Conservation (phyloP, 2,888 invertebrate genomes). For the Catocala fraxini region DNA sequence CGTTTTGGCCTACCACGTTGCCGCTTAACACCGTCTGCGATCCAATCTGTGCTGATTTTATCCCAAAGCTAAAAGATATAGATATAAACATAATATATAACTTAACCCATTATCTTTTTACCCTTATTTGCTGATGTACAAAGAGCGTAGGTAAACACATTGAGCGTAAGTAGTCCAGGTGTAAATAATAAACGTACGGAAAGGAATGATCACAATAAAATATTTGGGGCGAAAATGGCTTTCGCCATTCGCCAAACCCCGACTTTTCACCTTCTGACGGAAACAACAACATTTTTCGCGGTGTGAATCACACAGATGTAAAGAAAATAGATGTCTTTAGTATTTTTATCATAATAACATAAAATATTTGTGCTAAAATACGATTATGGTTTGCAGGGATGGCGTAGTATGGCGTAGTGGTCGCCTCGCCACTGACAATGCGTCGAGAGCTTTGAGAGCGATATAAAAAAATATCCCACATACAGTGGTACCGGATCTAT, state of each 20-base stretch:
- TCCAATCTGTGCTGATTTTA: no score
- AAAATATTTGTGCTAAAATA: background rate
- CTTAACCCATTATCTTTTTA: background rate
- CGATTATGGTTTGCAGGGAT: no score
- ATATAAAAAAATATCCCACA: no score
- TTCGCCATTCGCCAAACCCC: slow-evolving; percentile 62
- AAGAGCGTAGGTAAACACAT: slow-evolving; percentile 25
- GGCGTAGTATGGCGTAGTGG: no score
- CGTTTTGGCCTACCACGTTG: no score
- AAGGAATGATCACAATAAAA: slow-evolving; percentile 57
- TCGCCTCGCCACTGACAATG: no score
- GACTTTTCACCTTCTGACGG: slow-evolving; percentile 71
- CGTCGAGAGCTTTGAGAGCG: no score
- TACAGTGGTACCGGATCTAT: no score
- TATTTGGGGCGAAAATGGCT: slow-evolving; percentile 57
- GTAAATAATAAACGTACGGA: slow-evolving; percentile 50
- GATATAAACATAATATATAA: no score
- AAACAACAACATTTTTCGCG: slow-evolving; percentile 72
- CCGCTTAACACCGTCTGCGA: no score
- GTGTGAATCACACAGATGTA: slow-evolving; percentile 46
- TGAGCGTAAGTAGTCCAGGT: slow-evolving; percentile 31
- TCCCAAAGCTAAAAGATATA: no score
- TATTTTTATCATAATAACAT: background rate
- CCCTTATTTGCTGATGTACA: slow-evolving; percentile 5
- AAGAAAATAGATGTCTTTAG: background rate